A percentile compares a stretch with the other conserved stretches of the same genome.
Evolutionary conservation across 2,797 vertebrate species (phyloP).

Genomic region (Moxostoma hubbsi): DNA sequence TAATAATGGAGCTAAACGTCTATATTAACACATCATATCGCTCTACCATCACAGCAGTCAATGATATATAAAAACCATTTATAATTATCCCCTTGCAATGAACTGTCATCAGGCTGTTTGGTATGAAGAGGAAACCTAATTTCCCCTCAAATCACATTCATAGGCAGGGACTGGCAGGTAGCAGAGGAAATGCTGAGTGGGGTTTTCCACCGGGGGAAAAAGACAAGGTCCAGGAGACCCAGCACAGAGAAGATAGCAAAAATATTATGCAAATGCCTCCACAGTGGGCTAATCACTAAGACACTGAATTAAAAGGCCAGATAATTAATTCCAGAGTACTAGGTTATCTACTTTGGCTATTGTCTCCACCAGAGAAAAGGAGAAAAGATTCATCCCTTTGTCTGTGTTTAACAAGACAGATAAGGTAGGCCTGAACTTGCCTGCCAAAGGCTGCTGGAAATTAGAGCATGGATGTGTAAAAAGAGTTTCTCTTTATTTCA

Average conservation of each 20-base stretch:
- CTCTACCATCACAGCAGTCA: conserved; percentile 79
- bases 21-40: conserved; percentile 84
- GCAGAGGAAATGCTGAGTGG: conserved; percentile 65
- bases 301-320: conserved; percentile 81
- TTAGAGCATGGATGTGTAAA: conserved; percentile 60
- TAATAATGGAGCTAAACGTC: conserved; percentile 84
- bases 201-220: conserved; percentile 49
- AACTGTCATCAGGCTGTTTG: conserved; percentile 80
- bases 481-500: conserved; percentile 40
- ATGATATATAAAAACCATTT: conserved; percentile 80
- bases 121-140: conserved; percentile 82
- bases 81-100: conserved; percentile 83
- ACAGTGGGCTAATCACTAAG: conserved; percentile 80
- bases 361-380: conserved; percentile 74
- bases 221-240: conserved; percentile 78
- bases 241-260: conserved; percentile 79
- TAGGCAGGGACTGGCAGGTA: conserved; percentile 84
- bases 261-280: conserved; percentile 88
- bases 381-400: conserved; percentile 63
- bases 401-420: conserved; percentile 68
- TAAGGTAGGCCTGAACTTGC: conserved; percentile 63
- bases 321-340: conserved; percentile 85
- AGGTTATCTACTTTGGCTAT: conserved; percentile 79
- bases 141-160: conserved; percentile 87
- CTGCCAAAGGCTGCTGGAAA: conserved; percentile 58